Evolutionary conservation across 2,113 vertebrate genomes (phyloP).

Genomic region (Thunnus maccoyii): DNA sequence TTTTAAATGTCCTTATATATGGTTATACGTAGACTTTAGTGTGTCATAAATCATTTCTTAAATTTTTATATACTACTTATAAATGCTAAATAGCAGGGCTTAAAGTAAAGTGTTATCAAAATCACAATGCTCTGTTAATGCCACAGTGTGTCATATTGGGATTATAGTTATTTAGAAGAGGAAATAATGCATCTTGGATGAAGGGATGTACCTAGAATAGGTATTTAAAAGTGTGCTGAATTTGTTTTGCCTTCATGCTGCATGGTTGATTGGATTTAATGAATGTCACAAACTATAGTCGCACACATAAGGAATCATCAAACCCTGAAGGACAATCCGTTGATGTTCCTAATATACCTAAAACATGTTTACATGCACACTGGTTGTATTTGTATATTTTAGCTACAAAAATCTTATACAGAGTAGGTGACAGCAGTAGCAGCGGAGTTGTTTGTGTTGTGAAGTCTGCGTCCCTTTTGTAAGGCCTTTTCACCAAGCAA

Average conservation of each 20-base stretch:
- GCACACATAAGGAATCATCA: background rate
- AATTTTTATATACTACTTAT: too few relatives aligned
- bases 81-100: too few relatives aligned
- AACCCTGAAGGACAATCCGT: background rate
- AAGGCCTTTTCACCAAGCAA: conserved; percentile 70
- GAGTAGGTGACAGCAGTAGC: background rate
- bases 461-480: conserved; percentile 70
- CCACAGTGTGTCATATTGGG: background rate
- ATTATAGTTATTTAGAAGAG: background rate
- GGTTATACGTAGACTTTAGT: too few relatives aligned
- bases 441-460: conserved; percentile 62
- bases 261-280: conserved; percentile 3
- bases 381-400: background rate
- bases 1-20: too few relatives aligned
- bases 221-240: background rate
- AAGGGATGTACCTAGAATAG: background rate
- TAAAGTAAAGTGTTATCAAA: too few relatives aligned
- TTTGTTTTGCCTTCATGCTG: background rate
- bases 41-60: too few relatives aligned
- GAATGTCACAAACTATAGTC: background rate
- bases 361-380: background rate
- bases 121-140: background rate
- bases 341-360: background rate
- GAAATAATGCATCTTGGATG: background rate
- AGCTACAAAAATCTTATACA: background rate